Base-by-base conservation (phyloP, 2,888 invertebrate species). In the Brachynemurus nebulosus region DNA sequence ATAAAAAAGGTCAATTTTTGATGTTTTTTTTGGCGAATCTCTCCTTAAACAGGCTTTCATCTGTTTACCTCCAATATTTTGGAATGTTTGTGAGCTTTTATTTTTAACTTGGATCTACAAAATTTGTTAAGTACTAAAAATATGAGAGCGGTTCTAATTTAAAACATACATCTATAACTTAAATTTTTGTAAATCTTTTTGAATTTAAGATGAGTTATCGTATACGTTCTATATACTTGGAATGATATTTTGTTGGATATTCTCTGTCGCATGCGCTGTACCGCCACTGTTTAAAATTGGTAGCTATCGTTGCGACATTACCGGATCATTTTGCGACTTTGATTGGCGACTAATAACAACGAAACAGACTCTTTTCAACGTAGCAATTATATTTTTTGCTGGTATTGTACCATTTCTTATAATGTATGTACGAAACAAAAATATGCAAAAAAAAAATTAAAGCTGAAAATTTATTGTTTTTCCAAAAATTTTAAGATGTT, bases 221-320 rank as follows among this genome's bases (percentile, higher is more conserved):
- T 55, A 67, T 46, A 61, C 63, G 50, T 60, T 66, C 48, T 71
- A 71, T 53, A 66, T 68, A 60, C 59, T 58, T 18, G 54, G 68
- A 25, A 60, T 69, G 1, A 62, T 62, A n/a, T 52, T 64, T 2
- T 67, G 68, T 53, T 71, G 70, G 68, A 50, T 62, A 12, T 60
- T 58, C 37, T 60, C 70, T 5, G 53, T 62, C 30, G 52, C 66
- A 38, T 69, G 70, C 48, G 62, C 71, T 2, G 62, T 62, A 4
- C 70, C 70, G 1, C 71, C 72, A 0, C 54, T 71, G 8, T 51
- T 67, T 18, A 63, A 66, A n/a, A 69, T 68, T 49, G 71, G 72
- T 30, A 52, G 62, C 38, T 72, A 68, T 50, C 65, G 67, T 14
- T 72, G 71, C 54, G 72, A 72, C 50, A 54, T 67, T 3, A 70